These are phyloP conservation scores for Heliconius cydno DNA, from an alignment of 2,888 invertebrate species.

Conservation along the genomic window DNA sequence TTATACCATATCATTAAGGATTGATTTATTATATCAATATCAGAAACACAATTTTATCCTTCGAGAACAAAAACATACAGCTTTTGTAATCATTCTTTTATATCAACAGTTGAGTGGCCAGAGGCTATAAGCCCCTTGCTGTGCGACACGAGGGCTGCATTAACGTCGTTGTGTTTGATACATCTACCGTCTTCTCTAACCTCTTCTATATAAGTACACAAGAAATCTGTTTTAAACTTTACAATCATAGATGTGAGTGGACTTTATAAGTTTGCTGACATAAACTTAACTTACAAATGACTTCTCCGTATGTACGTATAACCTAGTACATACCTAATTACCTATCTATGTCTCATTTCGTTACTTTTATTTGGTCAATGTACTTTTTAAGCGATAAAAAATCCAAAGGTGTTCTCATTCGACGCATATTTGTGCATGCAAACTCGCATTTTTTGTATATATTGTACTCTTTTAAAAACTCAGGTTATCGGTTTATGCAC, in stretches of 20 bases:
- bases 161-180: conserved; percentile 36
- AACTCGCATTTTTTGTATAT: too few relatives aligned
- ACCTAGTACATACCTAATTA: too few relatives aligned
- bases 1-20: conserved; percentile 11
- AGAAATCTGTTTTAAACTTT: conserved; percentile 17
- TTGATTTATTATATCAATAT: conserved; percentile 34
- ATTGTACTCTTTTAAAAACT: too few relatives aligned
- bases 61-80: conserved; percentile 34
- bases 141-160: conserved; percentile 62
- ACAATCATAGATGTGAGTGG: background rate
- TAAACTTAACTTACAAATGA: background rate
- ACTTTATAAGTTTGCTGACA: background rate
- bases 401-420: too few relatives aligned
- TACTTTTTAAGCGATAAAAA: too few relatives aligned
- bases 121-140: conserved; percentile 69
- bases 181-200: conserved; percentile 21
- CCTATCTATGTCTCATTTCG: too few relatives aligned
- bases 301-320: background rate
- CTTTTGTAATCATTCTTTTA: conserved; percentile 63
- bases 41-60: conserved; percentile 30
- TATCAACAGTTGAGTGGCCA: conserved; percentile 70
- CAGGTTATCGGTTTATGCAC: too few relatives aligned
- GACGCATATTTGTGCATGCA: too few relatives aligned
- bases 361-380: background rate
- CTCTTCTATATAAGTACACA: conserved; percentile 21